A percentile compares a stretch with the other conserved stretches of the same genome.
phyloP scores from a whole-genome alignment of 2,113 vertebrate species.

The Pyxicephalus adspersus region DNA sequence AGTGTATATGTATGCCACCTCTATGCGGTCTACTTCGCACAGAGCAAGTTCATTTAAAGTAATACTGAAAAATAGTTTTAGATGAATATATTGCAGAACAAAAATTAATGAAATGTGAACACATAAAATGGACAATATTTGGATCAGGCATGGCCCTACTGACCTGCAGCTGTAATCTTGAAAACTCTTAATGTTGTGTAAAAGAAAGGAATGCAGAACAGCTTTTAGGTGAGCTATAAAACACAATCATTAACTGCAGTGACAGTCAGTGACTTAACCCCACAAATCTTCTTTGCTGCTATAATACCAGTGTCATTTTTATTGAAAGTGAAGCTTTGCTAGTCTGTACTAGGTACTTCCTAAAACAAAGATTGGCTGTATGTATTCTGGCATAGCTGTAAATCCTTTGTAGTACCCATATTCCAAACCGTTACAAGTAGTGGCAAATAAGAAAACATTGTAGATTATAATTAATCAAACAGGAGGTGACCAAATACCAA shows the following conservation, averaged over 20 bases:
- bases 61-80: no score
- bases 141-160: neutral
- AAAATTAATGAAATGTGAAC: slow-evolving; percentile 5
- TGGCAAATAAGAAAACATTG: neutral
- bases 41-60: no score
- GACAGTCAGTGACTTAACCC: slow-evolving; percentile 41
- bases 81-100: neutral
- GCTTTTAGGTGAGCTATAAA: slow-evolving; percentile 51
- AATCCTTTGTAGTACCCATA: slow-evolving; percentile 11
- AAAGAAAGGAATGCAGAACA: slow-evolving; percentile 27
- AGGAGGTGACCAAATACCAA: neutral
- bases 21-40: no score
- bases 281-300: slow-evolving; percentile 49
- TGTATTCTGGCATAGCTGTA: slow-evolving; percentile 22
- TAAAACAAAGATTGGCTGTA: slow-evolving; percentile 18
- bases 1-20: no score
- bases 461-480: neutral
- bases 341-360: slow-evolving; percentile 8
- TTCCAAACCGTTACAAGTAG: slow-evolving; percentile 1
- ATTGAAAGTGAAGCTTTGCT: slow-evolving; percentile 28
- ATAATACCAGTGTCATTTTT: slow-evolving; percentile 50
- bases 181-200: slow-evolving; percentile 10
- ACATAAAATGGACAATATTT: slow-evolving; percentile 2
- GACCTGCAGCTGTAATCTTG: neutral
- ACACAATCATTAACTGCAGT: slow-evolving; percentile 28